Base-by-base conservation (phyloP, 92 coral and sea anemone species). In the Porites cylindrica region DNA sequence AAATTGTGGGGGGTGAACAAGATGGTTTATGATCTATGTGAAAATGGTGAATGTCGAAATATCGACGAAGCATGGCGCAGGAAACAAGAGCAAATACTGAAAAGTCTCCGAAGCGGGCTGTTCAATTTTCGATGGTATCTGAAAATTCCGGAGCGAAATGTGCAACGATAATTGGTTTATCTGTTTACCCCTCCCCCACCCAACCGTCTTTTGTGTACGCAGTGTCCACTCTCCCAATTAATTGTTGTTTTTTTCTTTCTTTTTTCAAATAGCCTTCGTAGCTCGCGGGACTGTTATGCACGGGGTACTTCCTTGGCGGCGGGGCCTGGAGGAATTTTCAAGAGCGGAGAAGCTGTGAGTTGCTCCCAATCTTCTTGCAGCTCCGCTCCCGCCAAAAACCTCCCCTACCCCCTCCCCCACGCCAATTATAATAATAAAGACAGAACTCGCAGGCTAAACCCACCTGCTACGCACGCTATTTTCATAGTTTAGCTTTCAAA, bases 81-180 rank as follows among this genome's bases (percentile, higher is more conserved):
- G 47, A 38, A 4, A 4, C 16, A 24, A 16, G 26, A 10, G 16
- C 1, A 67, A 16, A 2, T 56, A 7, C 23, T 67, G 66, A 60
- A 38, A 59, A 59, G 67, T 23, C 60, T 76, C 80, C 80, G 53
- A 29, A 26, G 68, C 80, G 8, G 60, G 11, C 24, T 68, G 68
- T 58, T 18, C 66, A 58, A 58, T 19, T 59, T 67, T 52, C 68
- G 67, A 59, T 20, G 43, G 2, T 32, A 8, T 71, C 8, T 51
- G 80, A 71, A 71, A 54, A 74, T 23, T 52, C 78, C 20, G 10
- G 61, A 52, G 38, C 63, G 23, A 10, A 7, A 24, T 14, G 1
- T 10, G 29, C 21, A 14, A 16, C 50, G 24, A 67, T 16, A 23
- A 8, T 67, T 47, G 11, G 47, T 23, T 56, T 56, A 14, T 56